Base-by-base conservation (phyloP, 2,888 invertebrate species). In the Nebria brevicollis region DNA sequence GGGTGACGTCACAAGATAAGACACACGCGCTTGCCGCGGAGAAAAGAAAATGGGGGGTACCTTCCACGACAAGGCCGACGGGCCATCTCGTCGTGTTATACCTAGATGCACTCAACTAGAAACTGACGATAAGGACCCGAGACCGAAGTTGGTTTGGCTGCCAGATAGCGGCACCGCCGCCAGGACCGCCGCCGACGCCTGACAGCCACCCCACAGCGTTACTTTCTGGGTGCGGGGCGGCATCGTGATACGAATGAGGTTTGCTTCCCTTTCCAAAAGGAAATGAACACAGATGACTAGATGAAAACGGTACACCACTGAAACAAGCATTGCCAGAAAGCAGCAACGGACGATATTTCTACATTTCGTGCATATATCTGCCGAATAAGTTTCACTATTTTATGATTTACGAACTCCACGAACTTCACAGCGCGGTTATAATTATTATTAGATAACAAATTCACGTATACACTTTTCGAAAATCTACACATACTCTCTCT, bases 51-150 rank as follows among this genome's bases (percentile, higher is more conserved):
- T 82, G 79, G 83, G 82, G 82, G 77, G 78, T 34, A 70, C 70
- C 70, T 34, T 70, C 70, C n/a, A 25, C 70, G 70, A 70, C 66
- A 66, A 66, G 76, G 20, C 34, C 42, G 73, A 76, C 43, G 68
- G 64, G 77, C 72, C 81, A 77, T 76, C 81, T 75, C 76, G 77
- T 66, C 77, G 81, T 81, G 80, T 81, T 82, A 82, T 74, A 82
- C 78, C 72, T 82, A 81, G 85, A 87, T 85, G 86, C 89, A 89
- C 86, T 89, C 88, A 89, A 87, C 89, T 88, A 89, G 89, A 89
- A 89, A 89, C 88, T 87, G 86, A 86, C 88, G 89, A 89, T 89
- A 89, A 89, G 89, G 89, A 87, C 87, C 85, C 86, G 86, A 85
- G 84, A 85, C 85, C 86, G 86, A 86, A 84, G 81, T 82, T 77